A percentile compares a stretch with the other conserved stretches of the same genome.
Conservation (phyloP, 1,140 invertebrate species). For the Sesamia nonagrioides region DNA sequence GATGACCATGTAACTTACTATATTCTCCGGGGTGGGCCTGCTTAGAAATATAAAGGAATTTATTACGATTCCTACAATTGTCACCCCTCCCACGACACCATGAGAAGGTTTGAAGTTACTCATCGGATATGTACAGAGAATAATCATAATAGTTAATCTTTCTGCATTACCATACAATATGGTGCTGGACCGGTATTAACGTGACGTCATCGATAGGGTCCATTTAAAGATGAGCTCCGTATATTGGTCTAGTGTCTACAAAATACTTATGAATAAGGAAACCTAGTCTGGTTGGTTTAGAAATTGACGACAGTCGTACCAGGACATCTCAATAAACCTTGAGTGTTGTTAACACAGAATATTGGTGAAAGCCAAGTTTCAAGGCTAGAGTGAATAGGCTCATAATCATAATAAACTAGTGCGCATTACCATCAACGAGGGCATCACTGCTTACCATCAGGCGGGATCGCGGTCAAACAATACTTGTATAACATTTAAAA, state of each 20-base stretch:
- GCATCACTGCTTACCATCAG: too few species aligned
- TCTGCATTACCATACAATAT: slow-evolving; percentile 24
- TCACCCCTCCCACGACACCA: background rate
- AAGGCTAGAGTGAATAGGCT: too few species aligned
- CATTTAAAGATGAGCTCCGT: background rate
- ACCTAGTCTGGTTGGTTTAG: background rate
- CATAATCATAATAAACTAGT: too few species aligned
- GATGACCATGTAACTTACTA: too few species aligned
- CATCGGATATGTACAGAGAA: slow-evolving; percentile 14
- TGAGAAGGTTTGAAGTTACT: slow-evolving; percentile 13
- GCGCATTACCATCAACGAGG: too few species aligned
- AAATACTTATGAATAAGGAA: too few species aligned
- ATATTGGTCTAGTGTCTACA: background rate
- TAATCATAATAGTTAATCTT: slow-evolving; percentile 29
- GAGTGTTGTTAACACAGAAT: too few species aligned
- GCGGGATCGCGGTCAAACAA: too few species aligned
- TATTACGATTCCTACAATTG: background rate
- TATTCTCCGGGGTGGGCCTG: background rate
- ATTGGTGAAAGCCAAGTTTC: too few species aligned
- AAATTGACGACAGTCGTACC: too few species aligned
- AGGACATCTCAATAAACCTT: too few species aligned
- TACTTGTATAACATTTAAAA: too few species aligned
- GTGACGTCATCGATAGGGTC: slow-evolving; percentile 6
- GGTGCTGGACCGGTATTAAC: background rate
- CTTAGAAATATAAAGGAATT: background rate